Percentiles rank a stretch among this genome's conserved stretches.
These are phyloP conservation scores for Aphidoletes aphidimyza DNA, from an alignment of 2,888 invertebrate genomes.

Conservation along the genomic window DNA sequence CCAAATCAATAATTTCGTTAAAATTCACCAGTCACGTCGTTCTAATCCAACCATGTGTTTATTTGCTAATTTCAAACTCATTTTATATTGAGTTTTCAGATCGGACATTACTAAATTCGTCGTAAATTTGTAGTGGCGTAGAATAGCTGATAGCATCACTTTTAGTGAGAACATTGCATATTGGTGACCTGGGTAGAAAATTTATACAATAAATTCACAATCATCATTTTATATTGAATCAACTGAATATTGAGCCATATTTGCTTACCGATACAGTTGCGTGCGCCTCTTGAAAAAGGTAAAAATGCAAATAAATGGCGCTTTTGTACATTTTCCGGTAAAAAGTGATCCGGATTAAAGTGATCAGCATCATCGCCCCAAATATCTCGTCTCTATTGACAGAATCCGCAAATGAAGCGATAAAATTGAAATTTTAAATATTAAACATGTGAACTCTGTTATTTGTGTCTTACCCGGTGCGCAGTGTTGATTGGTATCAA, in stretches of 20 bases:
- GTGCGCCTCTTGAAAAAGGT: conserved; percentile 56
- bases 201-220: no score
- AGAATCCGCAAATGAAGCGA: no score
- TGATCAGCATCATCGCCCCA: conserved; percentile 56
- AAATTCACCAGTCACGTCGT: background rate
- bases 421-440: background rate
- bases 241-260: no score
- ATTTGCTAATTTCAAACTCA: conserved; percentile 54
- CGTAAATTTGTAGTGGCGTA: conserved; percentile 59
- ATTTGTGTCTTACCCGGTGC: conserved; percentile 56
- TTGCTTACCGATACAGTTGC: conserved; percentile 57
- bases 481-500: conserved; percentile 55
- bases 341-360: conserved; percentile 57
- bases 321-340: conserved; percentile 56
- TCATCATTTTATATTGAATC: no score
- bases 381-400: conserved; percentile 68
- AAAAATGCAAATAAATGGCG: conserved; percentile 56
- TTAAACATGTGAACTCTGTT: no score
- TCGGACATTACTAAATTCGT: conserved; percentile 59
- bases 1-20: no score
- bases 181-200: background rate
- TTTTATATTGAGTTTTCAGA: conserved; percentile 59
- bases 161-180: conserved; percentile 56
- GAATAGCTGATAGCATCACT: conserved; percentile 58
- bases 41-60: conserved; percentile 34